Evolutionary conservation across 2,888 invertebrate species (phyloP), one percentile per base, ranked within the genome.

Genomic region (Cenopis cana): DNA sequence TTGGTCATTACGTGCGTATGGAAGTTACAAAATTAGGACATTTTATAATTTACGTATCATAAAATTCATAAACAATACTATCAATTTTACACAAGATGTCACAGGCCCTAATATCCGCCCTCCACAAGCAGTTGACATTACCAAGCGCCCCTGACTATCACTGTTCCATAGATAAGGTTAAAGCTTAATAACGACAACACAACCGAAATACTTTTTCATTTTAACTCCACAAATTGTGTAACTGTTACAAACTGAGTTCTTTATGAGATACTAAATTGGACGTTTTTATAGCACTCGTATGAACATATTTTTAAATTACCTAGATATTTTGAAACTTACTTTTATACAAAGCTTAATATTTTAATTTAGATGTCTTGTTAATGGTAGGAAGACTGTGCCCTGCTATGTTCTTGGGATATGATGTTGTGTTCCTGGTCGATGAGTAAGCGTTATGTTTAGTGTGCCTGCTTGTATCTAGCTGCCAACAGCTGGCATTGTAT

Each of bases 161-260:
- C 59, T 59, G 59, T 59, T n/a, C 49, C 18, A 17, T 38, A 49
- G 60, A 61, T 67, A 71, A 67, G 67, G 60, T 70, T 60, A 66
- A 66, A 66, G 49, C 61, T 49, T 61, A 67, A 52, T 66, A 66
- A 46, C 38, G 60, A 54, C 17, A 24, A 36, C 20, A 46, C 41
- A 46, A 33, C 49, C 20, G 38, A 67, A 29, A 56, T 24, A 24
- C 46, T 24, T 24, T 49, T 67, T 61, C 49, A 67, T 61, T 61
- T 61, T 14, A 33, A 57, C 41, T n/a, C 11, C 11, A 33, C 24
- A 41, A 50, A 50, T 64, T 64, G 36, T 56, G 56, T 64, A 24
- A 41, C 50, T 65, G 46, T n/a, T 24, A 41, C 46, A 20, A 29
- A 55, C 24, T 9, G 57, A 57, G 18, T 64, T 64, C 41, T 64